Conservation (phyloP, 1,140 invertebrate species). For the Heliconius melpomene region DNA sequence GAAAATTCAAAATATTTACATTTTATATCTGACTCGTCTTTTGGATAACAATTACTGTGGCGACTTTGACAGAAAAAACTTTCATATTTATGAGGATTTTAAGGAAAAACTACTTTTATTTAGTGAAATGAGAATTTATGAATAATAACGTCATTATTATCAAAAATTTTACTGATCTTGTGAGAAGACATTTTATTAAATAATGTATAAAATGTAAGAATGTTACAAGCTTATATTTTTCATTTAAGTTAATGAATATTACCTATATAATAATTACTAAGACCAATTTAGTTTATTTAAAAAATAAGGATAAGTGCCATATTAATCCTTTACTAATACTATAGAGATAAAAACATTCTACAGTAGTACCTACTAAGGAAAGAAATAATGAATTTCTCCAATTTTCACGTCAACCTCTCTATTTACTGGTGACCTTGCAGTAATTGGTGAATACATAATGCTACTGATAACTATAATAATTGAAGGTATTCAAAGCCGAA, state of each 20-base stretch:
- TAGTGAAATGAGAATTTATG: neutral
- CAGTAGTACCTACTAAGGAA: no score
- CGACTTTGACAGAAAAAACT: neutral
- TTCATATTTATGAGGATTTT: neutral
- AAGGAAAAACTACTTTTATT: neutral
- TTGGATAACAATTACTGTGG: neutral
- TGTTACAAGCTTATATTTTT: no score
- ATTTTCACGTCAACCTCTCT: neutral
- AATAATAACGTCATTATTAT: no score
- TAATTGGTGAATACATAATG: constrained; percentile 7
- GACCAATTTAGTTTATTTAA: no score
- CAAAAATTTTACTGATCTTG: no score
- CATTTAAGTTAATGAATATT: no score
- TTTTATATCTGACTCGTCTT: neutral
- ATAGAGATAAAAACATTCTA: no score
- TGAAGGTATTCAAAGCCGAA: constrained; percentile 1
- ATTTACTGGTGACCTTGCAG: neutral
- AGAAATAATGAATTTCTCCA: neutral
- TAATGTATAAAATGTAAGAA: no score
- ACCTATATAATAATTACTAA: no score
- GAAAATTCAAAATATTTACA: neutral
- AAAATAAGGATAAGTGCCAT: no score
- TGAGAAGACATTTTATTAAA: no score
- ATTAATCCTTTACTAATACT: no score
- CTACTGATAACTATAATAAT: neutral